A percentile compares a stretch with the other conserved stretches of the same genome.
Conservation (phyloP, 2,113 vertebrate species). For the Saccopteryx leptura region DNA sequence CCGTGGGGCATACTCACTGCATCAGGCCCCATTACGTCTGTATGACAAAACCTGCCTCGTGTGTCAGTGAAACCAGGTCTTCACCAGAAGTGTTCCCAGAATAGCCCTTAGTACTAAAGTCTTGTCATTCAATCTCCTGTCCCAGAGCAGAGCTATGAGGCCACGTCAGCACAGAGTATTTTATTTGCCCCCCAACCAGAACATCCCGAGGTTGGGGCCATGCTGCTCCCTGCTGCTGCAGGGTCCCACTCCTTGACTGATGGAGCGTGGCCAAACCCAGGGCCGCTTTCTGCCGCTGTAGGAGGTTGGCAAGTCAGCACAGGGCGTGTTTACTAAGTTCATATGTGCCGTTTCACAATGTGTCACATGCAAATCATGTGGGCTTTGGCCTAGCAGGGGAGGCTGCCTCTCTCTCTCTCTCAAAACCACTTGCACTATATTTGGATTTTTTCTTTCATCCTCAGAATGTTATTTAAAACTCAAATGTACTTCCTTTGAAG, state of each 20-base stretch:
- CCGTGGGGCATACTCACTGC: fast-evolving
- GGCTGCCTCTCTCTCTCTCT: neutral
- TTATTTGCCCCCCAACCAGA: neutral
- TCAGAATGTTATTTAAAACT: conserved; percentile 49
- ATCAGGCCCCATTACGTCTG: fast-evolving
- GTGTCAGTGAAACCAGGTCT: neutral
- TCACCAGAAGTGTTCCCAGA: neutral
- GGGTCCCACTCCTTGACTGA: conserved; percentile 58
- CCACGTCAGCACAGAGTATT: neutral
- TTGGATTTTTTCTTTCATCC: conserved; percentile 9
- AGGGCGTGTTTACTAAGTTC: conserved; percentile 40
- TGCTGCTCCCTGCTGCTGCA: neutral
- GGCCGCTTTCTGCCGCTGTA: conserved; percentile 18
- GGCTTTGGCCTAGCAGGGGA: neutral
- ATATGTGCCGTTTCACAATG: conserved; percentile 52
- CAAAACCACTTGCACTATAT: neutral
- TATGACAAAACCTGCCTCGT: too few species aligned
- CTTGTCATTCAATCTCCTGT: neutral
- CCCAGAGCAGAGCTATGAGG: neutral
- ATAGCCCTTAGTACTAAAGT: neutral
- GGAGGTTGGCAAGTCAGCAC: conserved; percentile 25
- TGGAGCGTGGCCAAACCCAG: neutral
- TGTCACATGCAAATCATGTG: neutral
- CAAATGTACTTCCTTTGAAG: neutral
- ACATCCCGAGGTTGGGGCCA: neutral